A percentile compares a stretch with the other conserved stretches of the same genome.
Evolutionary conservation across 2,113 vertebrate genomes (phyloP).

Genomic region (Acanthochromis polyacanthus): DNA sequence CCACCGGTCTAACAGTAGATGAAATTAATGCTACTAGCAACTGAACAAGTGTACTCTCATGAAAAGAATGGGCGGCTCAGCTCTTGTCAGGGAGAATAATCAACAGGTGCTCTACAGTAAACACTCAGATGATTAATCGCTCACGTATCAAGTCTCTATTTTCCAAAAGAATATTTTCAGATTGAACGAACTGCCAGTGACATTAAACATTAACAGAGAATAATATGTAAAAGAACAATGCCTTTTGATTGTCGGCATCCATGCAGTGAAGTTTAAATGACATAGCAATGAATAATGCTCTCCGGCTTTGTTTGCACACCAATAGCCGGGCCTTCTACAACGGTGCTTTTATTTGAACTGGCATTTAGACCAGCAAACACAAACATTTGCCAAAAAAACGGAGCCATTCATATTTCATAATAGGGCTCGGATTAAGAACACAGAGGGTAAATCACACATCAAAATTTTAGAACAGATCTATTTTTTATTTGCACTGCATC

Average conservation of each 20-base stretch:
- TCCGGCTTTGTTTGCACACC: slow-evolving; percentile 69
- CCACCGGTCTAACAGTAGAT: not conserved
- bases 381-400: slow-evolving; percentile 73
- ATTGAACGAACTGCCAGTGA: slow-evolving; percentile 53
- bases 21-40: slow-evolving; percentile 8
- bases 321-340: slow-evolving; percentile 50
- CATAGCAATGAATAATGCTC: slow-evolving; percentile 72
- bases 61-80: slow-evolving; percentile 41
- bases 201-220: slow-evolving; percentile 75
- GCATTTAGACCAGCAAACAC: slow-evolving; percentile 73
- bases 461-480: slow-evolving; percentile 66
- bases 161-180: slow-evolving; percentile 40
- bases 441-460: slow-evolving; percentile 72
- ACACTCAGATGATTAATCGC: slow-evolving; percentile 69
- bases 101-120: slow-evolving; percentile 72
- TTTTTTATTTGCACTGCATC: slow-evolving; percentile 39
- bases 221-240: slow-evolving; percentile 62
- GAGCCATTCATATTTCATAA: slow-evolving; percentile 78
- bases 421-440: slow-evolving; percentile 66
- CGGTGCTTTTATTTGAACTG: slow-evolving; percentile 71
- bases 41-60: slow-evolving; percentile 35
- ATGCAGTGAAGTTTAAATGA: slow-evolving; percentile 68
- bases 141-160: slow-evolving; percentile 45
- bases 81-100: slow-evolving; percentile 43
- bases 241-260: slow-evolving; percentile 69